Evolutionary conservation across 2,797 vertebrate species (phyloP).

Genomic region (Darevskia mixta): DNA sequence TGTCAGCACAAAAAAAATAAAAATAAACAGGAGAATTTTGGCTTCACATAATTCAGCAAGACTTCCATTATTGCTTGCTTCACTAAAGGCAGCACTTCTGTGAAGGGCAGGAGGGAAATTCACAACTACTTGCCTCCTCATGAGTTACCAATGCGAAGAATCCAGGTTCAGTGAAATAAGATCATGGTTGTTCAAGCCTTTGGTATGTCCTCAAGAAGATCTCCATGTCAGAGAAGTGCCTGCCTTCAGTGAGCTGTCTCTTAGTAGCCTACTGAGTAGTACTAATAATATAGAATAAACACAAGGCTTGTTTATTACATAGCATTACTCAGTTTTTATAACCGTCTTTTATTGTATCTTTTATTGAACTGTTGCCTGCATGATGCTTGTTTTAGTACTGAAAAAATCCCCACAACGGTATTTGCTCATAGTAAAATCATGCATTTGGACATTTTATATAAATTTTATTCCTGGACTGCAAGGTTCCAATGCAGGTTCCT

Average conservation of each 20-base stretch:
- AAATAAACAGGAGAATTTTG: not conserved
- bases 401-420: not conserved
- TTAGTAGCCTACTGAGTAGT: constrained; percentile 34
- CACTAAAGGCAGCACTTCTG: not conserved
- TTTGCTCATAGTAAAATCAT: not conserved
- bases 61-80: not conserved
- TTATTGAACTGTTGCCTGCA: not conserved
- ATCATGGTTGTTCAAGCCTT: constrained; percentile 40
- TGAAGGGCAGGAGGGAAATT: not conserved
- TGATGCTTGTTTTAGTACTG: not conserved
- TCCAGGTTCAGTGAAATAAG: constrained; percentile 22
- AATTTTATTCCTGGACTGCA: not conserved
- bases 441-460: not conserved
- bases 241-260: not conserved
- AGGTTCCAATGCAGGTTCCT: not conserved
- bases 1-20: not conserved
- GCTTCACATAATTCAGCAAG: not conserved
- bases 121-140: constrained; percentile 15
- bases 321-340: constrained; percentile 23
- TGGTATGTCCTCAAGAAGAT: constrained; percentile 42
- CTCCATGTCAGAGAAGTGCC: constrained; percentile 15
- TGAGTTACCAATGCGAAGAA: constrained; percentile 7
- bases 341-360: not conserved
- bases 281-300: constrained; percentile 40
- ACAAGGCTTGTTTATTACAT: not conserved